Evolutionary conservation across 2,797 vertebrate genomes (phyloP), one percentile per base, ranked within the genome.

Genomic region (Neosalanx taihuensis): DNA sequence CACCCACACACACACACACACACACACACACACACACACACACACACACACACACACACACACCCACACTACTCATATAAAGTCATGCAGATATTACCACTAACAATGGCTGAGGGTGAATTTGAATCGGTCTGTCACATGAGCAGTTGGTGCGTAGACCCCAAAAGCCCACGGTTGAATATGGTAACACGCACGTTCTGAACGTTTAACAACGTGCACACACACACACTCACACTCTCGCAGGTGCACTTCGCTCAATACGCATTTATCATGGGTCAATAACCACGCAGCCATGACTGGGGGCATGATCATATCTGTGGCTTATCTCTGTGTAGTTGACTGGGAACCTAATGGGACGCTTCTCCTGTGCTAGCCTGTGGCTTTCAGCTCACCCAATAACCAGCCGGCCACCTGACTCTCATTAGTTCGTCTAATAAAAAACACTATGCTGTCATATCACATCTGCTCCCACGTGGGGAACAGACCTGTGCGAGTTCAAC

Each of bases 371-470:
- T 82, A 29, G 84, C 89, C 85, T 81, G 71, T 13, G 84, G 90
- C 86, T 63, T 67, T 68, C 75, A 71, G 74, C 82, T 85, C 89
- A 86, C 77, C 84, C 79, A 87, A 90, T 87, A 86, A 66, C 76
- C 79, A 77, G 75, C 79, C 71, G 37, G 71, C 84, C 79, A 80
- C 82, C 80, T 85, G 81, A 84, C 77, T 73, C 74, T 71, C 79
- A 80, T 85, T 85, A 87, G 81, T 87, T 85, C 79, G 83, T 86
- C 87, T 84, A 79, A 85, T 79, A 74, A 76, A 82, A 86, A 85
- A 83, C 72, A 77, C 66, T 79, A 72, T 71, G 62, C 71, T 84
- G 60, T 79, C 76, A 85, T 87, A 86, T 80, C 75, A 41, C 75
- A 84, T 78, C 81, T 84, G 81, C 72, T 72, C 33, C 72, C 68